phyloP scores from a whole-genome alignment of 2,888 invertebrate genomes.

The Galerucella pusilla region DNA sequence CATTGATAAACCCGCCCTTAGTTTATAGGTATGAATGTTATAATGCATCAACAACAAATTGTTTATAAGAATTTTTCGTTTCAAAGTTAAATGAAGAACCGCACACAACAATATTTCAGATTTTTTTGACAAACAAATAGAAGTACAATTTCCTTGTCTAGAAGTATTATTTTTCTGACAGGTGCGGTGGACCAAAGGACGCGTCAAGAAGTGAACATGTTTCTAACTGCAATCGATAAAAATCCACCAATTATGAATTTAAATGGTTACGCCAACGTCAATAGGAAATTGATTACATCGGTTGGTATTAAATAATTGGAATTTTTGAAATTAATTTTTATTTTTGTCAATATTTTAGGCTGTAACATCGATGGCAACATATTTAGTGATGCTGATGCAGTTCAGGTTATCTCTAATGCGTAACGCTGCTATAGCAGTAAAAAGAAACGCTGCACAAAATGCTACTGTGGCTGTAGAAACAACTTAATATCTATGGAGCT shows the following conservation, averaged over 20 bases:
- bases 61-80: no score
- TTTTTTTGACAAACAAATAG: no score
- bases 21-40: no score
- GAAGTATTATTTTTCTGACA: constrained; percentile 20
- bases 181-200: constrained; percentile 72
- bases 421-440: constrained; percentile 65
- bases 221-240: constrained; percentile 77
- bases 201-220: constrained; percentile 79
- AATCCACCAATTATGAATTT: constrained; percentile 83
- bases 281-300: constrained; percentile 75
- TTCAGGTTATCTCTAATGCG: constrained; percentile 75
- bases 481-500: constrained; percentile 19
- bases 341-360: constrained; percentile 65
- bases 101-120: no score
- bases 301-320: constrained; percentile 64
- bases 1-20: no score
- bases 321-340: background rate
- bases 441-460: constrained; percentile 49
- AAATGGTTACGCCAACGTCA: constrained; percentile 79
- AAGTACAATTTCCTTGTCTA: background rate
- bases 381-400: constrained; percentile 78
- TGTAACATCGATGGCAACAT: constrained; percentile 78
- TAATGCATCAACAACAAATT: no score
- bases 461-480: constrained; percentile 36
- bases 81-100: no score